Base-by-base conservation (phyloP, 2,797 vertebrate species). In the Halcyon smyrnensis region DNA sequence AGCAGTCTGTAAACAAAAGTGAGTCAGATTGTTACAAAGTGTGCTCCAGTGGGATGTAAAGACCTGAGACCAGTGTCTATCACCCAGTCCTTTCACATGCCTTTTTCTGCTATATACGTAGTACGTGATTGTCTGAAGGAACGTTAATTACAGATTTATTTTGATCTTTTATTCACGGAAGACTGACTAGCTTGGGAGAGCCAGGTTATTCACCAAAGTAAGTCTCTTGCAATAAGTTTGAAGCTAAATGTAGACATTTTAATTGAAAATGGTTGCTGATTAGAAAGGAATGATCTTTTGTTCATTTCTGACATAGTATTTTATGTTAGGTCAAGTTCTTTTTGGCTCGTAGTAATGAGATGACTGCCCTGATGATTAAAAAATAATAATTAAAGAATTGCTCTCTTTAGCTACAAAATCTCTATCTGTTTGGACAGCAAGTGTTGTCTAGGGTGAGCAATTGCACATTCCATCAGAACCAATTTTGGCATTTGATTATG, bases 221-320 rank as follows among this genome's bases (percentile, higher is more conserved):
- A 68, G 48, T 36, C 62, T 84, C 54, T 34, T 68, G 15, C 54
- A 93, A 54, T 71, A 79, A 59, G 5, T 30, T 53, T 37, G 51
- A 86, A 87, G 87, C 59, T 17, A 80, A 59, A 91, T 32, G 23
- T 25, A 34, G 76, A 20, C 6, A 15, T 65, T 89, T 87, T 90
- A 96, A 97, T 94, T 91, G 91, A 68, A 94, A 96, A 62, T n/a
- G 7, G 30, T 84, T 57, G 84, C 53, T 95, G 75, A 87, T 89
- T 79, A 75, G 68, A 85, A 78, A 83, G 56, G 25, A 93, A 64
- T 68, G 45, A 4, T 80, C 63, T 87, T 93, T 75, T 88, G 65
- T 87, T 93, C 76, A 2, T 82, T 70, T 95, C 74, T 95, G 93
- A 70, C 90, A 86, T 20, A 11, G 2, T 75, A 2, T 54, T 63